Conservation (phyloP, 2,888 invertebrate genomes). For the Eudemis profundana region DNA sequence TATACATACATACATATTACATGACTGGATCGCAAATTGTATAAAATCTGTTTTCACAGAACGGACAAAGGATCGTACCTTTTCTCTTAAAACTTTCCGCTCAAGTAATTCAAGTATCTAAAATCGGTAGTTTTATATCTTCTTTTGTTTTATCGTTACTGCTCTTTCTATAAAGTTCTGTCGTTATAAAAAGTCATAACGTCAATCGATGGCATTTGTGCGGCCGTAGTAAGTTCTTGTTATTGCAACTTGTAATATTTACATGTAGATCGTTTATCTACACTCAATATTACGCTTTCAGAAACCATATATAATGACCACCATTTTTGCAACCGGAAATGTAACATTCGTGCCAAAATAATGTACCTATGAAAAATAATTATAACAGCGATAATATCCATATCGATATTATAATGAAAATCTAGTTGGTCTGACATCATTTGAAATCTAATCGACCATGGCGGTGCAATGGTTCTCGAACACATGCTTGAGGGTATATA, state of each 20-base stretch:
- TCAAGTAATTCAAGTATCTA: slow-evolving; percentile 21
- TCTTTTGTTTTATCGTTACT: slow-evolving; percentile 26
- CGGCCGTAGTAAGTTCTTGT: background rate
- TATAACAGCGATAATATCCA: too few relatives aligned
- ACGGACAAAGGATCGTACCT: slow-evolving; percentile 11
- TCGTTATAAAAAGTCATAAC: slow-evolving; percentile 34
- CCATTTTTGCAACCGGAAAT: too few relatives aligned
- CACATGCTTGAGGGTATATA: too few relatives aligned
- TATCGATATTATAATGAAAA: too few relatives aligned
- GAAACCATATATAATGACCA: too few relatives aligned
- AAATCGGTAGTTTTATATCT: slow-evolving; percentile 37
- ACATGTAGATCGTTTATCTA: too few relatives aligned
- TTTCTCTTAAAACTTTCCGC: slow-evolving; percentile 25
- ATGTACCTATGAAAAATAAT: too few relatives aligned
- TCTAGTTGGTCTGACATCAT: too few relatives aligned
- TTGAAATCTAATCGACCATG: too few relatives aligned
- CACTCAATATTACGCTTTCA: too few relatives aligned
- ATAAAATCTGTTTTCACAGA: background rate
- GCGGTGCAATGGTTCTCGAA: too few relatives aligned
- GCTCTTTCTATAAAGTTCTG: slow-evolving; percentile 29
- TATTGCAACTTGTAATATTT: background rate
- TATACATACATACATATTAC: background rate
- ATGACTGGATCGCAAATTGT: background rate
- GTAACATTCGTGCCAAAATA: too few relatives aligned
- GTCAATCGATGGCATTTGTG: background rate